Conservation (phyloP, 1,140 invertebrate species). For the Macrostomum lignano region DNA sequence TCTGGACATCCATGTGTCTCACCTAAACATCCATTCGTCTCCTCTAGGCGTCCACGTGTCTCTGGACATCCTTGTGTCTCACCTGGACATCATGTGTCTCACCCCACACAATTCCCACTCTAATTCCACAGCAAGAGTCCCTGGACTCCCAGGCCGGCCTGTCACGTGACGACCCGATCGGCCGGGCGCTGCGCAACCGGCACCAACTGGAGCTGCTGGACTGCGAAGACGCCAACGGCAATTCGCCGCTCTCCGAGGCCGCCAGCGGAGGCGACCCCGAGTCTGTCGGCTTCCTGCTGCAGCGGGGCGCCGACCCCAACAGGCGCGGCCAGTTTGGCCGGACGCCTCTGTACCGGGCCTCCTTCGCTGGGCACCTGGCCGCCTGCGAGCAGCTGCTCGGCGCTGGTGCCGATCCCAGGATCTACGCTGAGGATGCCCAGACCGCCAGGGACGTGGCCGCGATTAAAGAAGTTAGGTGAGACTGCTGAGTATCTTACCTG, state of each 20-base stretch:
- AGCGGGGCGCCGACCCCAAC: constrained; percentile 20
- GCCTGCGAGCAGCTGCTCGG: constrained; percentile 17
- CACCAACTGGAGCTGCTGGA: constrained; percentile 18
- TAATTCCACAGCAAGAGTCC: too few species aligned
- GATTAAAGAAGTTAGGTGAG: constrained; percentile 6
- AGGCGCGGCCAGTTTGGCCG: constrained; percentile 18
- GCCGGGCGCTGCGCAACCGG: constrained; percentile 13
- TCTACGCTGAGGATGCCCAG: constrained; percentile 21
- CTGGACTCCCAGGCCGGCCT: too few species aligned
- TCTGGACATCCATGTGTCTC: too few species aligned
- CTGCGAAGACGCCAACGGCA: constrained; percentile 26
- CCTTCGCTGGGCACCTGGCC: constrained; percentile 25
- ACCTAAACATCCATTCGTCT: too few species aligned
- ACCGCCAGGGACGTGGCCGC: constrained; percentile 16
- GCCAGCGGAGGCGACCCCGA: constrained; percentile 22
- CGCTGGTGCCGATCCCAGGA: constrained; percentile 22
- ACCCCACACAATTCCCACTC: too few species aligned
- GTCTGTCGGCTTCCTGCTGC: constrained; percentile 16
- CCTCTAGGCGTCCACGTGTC: too few species aligned
- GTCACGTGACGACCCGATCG: constrained; percentile 19
- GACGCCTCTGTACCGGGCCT: constrained; percentile 23
- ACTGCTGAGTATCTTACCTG: too few species aligned
- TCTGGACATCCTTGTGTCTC: too few species aligned
- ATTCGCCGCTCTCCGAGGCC: constrained; percentile 25
- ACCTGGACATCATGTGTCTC: too few species aligned